These are phyloP conservation scores for Melanerpes aurifrons DNA, from an alignment of 2,113 vertebrate genomes.

Conservation along the genomic window DNA sequence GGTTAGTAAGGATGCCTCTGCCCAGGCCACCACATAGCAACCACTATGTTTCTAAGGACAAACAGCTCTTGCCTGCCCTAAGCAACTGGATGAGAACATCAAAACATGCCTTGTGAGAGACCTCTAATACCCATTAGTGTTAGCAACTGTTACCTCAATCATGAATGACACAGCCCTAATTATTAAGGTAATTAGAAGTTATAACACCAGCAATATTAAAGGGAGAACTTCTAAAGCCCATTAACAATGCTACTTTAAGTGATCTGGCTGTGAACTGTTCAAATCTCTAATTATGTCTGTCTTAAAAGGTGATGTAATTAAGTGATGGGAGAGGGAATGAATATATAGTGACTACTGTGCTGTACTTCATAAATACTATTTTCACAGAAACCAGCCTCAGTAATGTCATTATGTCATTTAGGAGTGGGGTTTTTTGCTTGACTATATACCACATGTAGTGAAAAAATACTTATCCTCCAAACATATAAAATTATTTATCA, in stretches of 20 bases:
- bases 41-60: constrained; percentile 81
- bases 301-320: constrained; percentile 94
- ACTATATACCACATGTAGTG: background rate
- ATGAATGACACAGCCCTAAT: constrained; percentile 94
- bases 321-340: constrained; percentile 85
- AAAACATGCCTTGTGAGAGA: constrained; percentile 80
- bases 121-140: constrained; percentile 90
- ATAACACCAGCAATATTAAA: constrained; percentile 89
- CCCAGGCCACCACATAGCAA: constrained; percentile 82
- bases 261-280: constrained; percentile 95
- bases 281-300: constrained; percentile 94
- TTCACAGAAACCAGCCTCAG: constrained; percentile 60
- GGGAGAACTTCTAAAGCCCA: constrained; percentile 87
- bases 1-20: constrained; percentile 70
- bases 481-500: constrained; percentile 20
- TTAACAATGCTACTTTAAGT: constrained; percentile 98
- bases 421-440: background rate
- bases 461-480: constrained; percentile 22
- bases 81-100: constrained; percentile 79
- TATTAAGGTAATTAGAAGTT: constrained; percentile 95
- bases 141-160: constrained; percentile 89
- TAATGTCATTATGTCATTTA: constrained; percentile 55
- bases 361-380: constrained; percentile 70
- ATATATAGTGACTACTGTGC: constrained; percentile 67
- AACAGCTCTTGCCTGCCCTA: constrained; percentile 76